These are phyloP conservation scores for Prochilodus magdalenae DNA, from an alignment of 2,113 vertebrate species.

Conservation along the genomic window DNA sequence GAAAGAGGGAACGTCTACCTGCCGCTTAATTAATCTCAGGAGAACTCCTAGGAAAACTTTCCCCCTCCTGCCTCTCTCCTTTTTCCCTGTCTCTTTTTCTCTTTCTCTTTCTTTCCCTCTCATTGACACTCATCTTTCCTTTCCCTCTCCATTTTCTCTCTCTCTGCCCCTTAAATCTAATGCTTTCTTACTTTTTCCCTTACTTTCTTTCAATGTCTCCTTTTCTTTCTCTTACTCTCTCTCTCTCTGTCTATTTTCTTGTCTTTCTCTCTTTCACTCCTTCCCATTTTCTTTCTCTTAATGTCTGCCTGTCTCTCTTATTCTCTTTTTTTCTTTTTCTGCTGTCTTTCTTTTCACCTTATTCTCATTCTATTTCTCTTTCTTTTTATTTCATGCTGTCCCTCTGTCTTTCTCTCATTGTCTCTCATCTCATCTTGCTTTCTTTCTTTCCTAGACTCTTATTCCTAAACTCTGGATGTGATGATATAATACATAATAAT, in stretches of 20 bases:
- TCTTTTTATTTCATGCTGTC: no score
- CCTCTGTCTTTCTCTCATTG: no score
- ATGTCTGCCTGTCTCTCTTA: neutral
- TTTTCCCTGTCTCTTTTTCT: no score
- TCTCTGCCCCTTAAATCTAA: neutral
- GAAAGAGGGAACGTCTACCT: constrained; percentile 38
- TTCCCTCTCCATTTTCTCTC: neutral
- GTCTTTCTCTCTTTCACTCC: neutral
- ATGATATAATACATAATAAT: no score
- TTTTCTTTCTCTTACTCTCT: neutral
- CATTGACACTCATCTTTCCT: no score
- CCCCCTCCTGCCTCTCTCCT: neutral
- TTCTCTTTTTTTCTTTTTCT: neutral
- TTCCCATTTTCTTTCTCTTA: neutral
- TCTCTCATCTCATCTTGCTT: no score
- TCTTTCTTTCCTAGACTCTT: no score
- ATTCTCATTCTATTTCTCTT: no score
- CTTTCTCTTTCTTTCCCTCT: neutral
- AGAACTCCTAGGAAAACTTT: constrained; percentile 54
- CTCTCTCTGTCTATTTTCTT: neutral
- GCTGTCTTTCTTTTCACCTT: no score
- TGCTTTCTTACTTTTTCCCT: neutral
- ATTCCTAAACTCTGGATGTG: no score
- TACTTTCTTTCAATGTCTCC: neutral
- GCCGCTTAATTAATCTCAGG: constrained; percentile 62